Percentiles rank a stretch among this genome's conserved stretches.
Evolutionary conservation across 2,113 vertebrate species (phyloP).

Genomic region (Hydropotes inermis): DNA sequence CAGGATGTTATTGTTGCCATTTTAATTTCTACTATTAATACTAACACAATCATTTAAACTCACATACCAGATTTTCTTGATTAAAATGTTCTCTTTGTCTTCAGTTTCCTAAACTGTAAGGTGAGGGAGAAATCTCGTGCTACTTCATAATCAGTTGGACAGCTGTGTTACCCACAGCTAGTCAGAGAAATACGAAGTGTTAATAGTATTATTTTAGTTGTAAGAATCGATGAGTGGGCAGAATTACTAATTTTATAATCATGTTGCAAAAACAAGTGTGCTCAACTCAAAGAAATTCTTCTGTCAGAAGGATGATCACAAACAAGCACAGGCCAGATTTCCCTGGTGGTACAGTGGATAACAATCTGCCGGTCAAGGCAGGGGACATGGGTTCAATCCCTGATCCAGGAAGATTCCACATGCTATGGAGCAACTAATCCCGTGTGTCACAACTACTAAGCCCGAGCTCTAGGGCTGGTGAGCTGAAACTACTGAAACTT

Average conservation of each 20-base stretch:
- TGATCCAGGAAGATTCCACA: background rate
- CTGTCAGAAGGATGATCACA: background rate
- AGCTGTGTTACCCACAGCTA: background rate
- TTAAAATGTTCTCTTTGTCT: background rate
- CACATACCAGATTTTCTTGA: background rate
- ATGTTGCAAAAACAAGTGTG: background rate
- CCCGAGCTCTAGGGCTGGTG: background rate
- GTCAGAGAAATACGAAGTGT: background rate
- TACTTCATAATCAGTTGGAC: background rate
- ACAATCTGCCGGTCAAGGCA: background rate
- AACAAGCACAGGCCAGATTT: background rate
- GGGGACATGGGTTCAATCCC: background rate
- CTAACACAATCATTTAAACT: background rate
- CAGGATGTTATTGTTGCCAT: background rate
- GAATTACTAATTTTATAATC: background rate
- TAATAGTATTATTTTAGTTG: background rate
- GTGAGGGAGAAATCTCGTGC: background rate
- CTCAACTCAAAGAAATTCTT: background rate
- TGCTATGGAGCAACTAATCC: background rate
- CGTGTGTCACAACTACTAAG: background rate
- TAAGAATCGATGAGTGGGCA: background rate
- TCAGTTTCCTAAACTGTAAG: background rate
- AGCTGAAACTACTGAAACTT: background rate
- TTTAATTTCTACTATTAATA: background rate
- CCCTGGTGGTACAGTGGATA: background rate